Base-by-base conservation (phyloP, 92 coral and sea anemone genomes). In the Phenganax stokvisi region DNA sequence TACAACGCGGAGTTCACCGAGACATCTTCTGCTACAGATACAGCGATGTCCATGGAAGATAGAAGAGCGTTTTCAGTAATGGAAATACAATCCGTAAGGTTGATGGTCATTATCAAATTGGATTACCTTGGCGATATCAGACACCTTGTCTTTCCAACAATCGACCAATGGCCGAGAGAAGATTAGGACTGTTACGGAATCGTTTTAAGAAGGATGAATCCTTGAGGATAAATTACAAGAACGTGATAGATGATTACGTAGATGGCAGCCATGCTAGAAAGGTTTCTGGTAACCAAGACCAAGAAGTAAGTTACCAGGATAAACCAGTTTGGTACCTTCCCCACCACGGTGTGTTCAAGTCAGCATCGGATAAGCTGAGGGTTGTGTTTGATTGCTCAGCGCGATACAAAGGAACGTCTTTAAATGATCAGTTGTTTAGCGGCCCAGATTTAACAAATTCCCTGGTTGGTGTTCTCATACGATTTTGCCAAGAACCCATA, bases 401-500 rank as follows among this genome's bases (percentile, higher is more conserved):
- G 47, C 56, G 52, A 44, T 53, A 31, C 37, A 44, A 12, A 5
- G 69, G 56, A 12, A 58, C 66, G 25, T 65, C 76, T 6, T 51
- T 82, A 54, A 82, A 82, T 59, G 25, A 56, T 9, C 51, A 72
- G 29, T 25, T 82, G 30, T 71, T 82, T 13, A 79, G 72, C 8
- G 85, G 80, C 2, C 85, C 80, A 7, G 80, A 82, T 54, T 15
- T 82, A 44, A 72, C 85, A 7, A 82, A 82, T 25, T 71, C 31
- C 6, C 44, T 82, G 10, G 27, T 72, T 12, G 80, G 85, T 55
- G 85, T 82, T 10, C 76, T 82, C n/a, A 71, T 51, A n/a, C 61
- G 85, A 15, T 82, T 82, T 20, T 80, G 80, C 28, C 69, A 72
- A 59, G 77, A 58, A 9, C 64, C 9, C 2, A 28, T 72, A 0